A percentile compares a stretch with the other conserved stretches of the same genome.
These are phyloP conservation scores for Cyanoramphus novaezelandiae DNA, from an alignment of 2,113 vertebrate genomes.

Conservation along the genomic window DNA sequence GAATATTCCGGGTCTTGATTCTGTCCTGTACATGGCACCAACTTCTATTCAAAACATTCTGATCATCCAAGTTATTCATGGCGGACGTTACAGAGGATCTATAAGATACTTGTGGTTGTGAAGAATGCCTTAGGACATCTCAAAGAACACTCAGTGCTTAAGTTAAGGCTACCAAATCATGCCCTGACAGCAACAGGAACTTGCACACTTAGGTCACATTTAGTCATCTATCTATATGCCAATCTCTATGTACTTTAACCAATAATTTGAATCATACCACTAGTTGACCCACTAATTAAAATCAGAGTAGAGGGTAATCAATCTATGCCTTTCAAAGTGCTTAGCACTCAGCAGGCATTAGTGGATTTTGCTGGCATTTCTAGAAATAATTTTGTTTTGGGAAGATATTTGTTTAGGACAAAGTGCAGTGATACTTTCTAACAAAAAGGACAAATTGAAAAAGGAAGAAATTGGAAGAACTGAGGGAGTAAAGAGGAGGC, in stretches of 20 bases:
- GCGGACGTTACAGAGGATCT: not conserved
- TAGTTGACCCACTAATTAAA: not conserved
- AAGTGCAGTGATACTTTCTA: accelerated
- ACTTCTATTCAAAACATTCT: accelerated
- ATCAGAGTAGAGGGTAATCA: not conserved
- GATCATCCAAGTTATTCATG: not conserved
- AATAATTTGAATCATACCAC: not conserved
- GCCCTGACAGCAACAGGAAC: accelerated
- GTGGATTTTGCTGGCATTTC: not conserved
- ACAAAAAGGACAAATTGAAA: not conserved
- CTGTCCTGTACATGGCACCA: not conserved
- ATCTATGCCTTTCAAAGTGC: not conserved
- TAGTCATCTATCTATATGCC: not conserved
- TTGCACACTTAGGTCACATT: not conserved
- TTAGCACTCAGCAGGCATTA: not conserved
- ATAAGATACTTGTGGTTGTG: not conserved
- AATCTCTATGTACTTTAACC: not conserved
- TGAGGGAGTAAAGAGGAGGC: not conserved
- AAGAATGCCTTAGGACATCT: not conserved
- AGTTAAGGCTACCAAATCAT: not conserved
- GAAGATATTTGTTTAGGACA: not conserved
- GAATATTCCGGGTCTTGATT: not conserved
- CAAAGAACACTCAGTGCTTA: not conserved
- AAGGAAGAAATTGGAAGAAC: not conserved
- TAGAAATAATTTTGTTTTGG: not conserved